A percentile compares a stretch with the other conserved stretches of the same genome.
These are phyloP conservation scores for Plectus sambesii DNA, from an alignment of 1,140 invertebrate genomes.

Conservation along the genomic window DNA sequence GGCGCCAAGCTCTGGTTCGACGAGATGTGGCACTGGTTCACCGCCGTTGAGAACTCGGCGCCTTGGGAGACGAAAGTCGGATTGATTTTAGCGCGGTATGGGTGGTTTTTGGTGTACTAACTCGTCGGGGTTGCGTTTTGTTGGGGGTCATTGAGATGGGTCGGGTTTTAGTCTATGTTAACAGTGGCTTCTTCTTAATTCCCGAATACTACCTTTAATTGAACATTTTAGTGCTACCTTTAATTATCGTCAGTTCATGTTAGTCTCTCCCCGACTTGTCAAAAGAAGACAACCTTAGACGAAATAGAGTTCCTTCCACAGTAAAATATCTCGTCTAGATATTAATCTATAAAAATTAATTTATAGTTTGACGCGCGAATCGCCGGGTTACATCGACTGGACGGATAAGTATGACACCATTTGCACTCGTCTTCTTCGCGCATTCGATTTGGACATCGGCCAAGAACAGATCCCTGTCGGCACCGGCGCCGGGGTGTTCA, in stretches of 20 bases:
- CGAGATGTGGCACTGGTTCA: constrained; percentile 54
- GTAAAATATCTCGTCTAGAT: no score
- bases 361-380: constrained; percentile 59
- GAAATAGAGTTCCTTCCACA: constrained; percentile 13
- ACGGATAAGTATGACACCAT: constrained; percentile 52
- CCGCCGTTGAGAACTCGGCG: constrained; percentile 18
- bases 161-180: no score
- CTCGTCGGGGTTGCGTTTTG: no score
- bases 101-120: no score
- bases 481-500: constrained; percentile 30
- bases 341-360: no score
- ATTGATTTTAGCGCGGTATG: constrained; percentile 32
- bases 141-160: no score
- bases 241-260: no score
- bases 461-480: constrained; percentile 54
- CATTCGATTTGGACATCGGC: constrained; percentile 65
- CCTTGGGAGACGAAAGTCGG: constrained; percentile 30
- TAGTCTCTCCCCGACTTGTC: no score
- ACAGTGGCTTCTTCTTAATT: no score
- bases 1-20: constrained; percentile 63
- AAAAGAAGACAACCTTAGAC: no score
- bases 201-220: no score
- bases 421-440: constrained; percentile 65
- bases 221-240: constrained; percentile 13
- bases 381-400: constrained; percentile 77